Percentiles rank a stretch among this genome's conserved stretches.
Conservation (phyloP, 2,888 invertebrate genomes). For the Germaria angustata region DNA sequence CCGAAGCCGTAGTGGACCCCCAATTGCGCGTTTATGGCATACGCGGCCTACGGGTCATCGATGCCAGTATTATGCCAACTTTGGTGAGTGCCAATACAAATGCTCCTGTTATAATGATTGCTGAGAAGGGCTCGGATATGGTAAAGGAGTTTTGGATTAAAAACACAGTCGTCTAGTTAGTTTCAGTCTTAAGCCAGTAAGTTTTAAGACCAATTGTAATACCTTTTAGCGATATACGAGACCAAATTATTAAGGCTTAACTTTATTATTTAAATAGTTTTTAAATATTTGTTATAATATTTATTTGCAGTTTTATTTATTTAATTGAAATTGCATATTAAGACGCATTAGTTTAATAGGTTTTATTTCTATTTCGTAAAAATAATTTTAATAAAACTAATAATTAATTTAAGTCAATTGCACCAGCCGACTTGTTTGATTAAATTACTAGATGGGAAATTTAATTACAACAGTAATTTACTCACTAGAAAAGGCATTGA, state of each 20-base stretch:
- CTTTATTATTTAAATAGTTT: not conserved
- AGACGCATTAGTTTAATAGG: not conserved
- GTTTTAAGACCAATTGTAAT: constrained; percentile 6
- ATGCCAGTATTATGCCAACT: constrained; percentile 93
- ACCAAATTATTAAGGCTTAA: constrained; percentile 49
- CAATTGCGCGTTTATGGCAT: constrained; percentile 89
- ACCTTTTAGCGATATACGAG: constrained; percentile 15
- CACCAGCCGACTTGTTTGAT: not conserved
- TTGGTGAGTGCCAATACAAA: constrained; percentile 92
- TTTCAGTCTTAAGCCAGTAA: constrained; percentile 10
- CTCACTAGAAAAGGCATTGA: constrained; percentile 4
- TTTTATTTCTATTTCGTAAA: not conserved
- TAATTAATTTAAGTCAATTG: not conserved
- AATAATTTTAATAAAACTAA: not conserved
- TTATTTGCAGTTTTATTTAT: constrained; percentile 4
- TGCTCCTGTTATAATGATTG: constrained; percentile 93
- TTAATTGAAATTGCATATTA: not conserved
- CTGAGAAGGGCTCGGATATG: constrained; percentile 93
- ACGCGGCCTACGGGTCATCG: constrained; percentile 88
- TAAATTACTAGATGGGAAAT: not conserved
- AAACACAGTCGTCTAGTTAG: constrained; percentile 74
- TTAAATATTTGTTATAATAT: constrained; percentile 9
- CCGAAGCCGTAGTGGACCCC: constrained; percentile 90
- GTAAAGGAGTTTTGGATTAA: constrained; percentile 91
- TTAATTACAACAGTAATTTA: not conserved